Evolutionary conservation across 1,140 invertebrate species (phyloP).

Genomic region (Habropoda laboriosa): DNA sequence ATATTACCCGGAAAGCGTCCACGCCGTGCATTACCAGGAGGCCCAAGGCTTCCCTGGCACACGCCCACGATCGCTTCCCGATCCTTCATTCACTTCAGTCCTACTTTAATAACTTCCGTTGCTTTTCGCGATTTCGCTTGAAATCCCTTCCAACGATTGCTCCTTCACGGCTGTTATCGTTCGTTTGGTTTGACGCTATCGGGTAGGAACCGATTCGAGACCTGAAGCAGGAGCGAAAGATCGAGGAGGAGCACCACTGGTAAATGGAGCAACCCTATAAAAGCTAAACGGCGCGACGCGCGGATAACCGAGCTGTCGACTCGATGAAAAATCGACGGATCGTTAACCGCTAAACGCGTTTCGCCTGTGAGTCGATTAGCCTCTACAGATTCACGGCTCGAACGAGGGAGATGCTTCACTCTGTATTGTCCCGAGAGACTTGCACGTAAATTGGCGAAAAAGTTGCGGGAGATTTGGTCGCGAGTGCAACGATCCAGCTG

Average conservation of each 20-base stretch:
- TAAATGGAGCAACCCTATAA: slow-evolving; percentile 76
- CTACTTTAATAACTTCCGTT: slow-evolving; percentile 10
- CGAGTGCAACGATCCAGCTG: not conserved
- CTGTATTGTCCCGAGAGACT: not conserved
- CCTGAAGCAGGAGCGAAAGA: slow-evolving; percentile 15
- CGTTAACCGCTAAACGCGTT: slow-evolving; percentile 65
- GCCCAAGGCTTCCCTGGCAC: slow-evolving; percentile 55
- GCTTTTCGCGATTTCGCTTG: not conserved
- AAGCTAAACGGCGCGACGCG: slow-evolving; percentile 53
- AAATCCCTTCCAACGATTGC: too few relatives aligned
- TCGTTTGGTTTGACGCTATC: not conserved
- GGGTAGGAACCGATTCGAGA: not conserved
- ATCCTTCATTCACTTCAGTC: slow-evolving; percentile 47
- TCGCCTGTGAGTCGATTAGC: slow-evolving; percentile 33
- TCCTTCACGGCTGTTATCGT: not conserved
- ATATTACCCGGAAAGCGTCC: slow-evolving; percentile 74
- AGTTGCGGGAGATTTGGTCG: not conserved
- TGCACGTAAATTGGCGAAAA: not conserved
- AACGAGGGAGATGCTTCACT: not conserved
- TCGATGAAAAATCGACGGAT: slow-evolving; percentile 58
- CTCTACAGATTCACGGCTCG: not conserved
- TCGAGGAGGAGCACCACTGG: slow-evolving; percentile 44
- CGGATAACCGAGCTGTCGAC: slow-evolving; percentile 53
- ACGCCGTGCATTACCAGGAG: slow-evolving; percentile 61
- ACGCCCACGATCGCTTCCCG: slow-evolving; percentile 68